phyloP scores from a whole-genome alignment of 2,888 invertebrate genomes.

The Empis stercorea region DNA sequence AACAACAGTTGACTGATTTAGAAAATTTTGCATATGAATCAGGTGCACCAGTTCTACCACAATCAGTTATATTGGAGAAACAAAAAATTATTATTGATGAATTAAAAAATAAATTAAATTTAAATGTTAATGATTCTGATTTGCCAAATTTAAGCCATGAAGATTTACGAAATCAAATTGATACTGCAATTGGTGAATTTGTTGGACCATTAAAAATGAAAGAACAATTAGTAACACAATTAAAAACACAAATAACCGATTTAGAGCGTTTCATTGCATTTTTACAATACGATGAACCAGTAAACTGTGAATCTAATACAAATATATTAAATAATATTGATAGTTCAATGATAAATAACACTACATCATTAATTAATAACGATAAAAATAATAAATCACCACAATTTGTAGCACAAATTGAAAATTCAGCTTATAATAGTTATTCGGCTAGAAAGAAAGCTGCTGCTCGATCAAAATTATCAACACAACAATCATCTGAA shows the following conservation, averaged over 20 bases:
- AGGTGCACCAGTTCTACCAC: conserved; percentile 58
- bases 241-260: conserved; percentile 94
- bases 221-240: conserved; percentile 86
- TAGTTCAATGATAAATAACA: too few relatives aligned
- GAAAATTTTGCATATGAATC: conserved; percentile 75
- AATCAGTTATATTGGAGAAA: conserved; percentile 68
- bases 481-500: background rate
- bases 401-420: conserved; percentile 13
- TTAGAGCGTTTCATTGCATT: conserved; percentile 93
- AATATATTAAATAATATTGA: too few relatives aligned
- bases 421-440: conserved; percentile 27
- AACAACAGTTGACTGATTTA: conserved; percentile 81
- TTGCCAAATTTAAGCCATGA: conserved; percentile 60
- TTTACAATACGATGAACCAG: conserved; percentile 59
- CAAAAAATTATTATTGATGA: conserved; percentile 86
- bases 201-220: conserved; percentile 91
- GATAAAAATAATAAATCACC: background rate
- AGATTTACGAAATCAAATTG: conserved; percentile 77
- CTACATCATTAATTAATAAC: background rate
- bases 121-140: conserved; percentile 71
- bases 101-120: conserved; percentile 68
- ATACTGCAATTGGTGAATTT: conserved; percentile 78
- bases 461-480: conserved; percentile 1
- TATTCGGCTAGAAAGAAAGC: conserved; percentile 32
- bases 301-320: too few relatives aligned